Evolutionary conservation across 2,888 invertebrate genomes (phyloP).

Genomic region (Toxonevra muliebris): DNA sequence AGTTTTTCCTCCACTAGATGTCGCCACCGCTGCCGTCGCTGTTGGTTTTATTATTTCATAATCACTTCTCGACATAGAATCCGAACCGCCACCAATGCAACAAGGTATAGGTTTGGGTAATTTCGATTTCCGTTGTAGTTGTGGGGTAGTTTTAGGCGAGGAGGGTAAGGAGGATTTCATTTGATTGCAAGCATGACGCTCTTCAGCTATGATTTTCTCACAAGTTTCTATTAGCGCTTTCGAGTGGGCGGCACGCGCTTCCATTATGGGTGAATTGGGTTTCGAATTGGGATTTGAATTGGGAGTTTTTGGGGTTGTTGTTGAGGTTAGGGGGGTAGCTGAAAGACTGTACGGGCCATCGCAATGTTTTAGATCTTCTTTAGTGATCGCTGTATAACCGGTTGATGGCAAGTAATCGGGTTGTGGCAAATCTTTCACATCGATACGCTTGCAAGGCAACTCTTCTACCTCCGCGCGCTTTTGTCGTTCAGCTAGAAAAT

Average conservation of each 20-base stretch:
- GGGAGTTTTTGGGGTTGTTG: neutral
- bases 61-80: slow-evolving; percentile 51
- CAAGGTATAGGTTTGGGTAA: slow-evolving; percentile 53
- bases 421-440: slow-evolving; percentile 43
- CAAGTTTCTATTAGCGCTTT: slow-evolving; percentile 57
- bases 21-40: too few relatives aligned
- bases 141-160: slow-evolving; percentile 35
- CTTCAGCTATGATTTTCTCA: slow-evolving; percentile 58
- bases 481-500: slow-evolving; percentile 35
- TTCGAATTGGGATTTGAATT: slow-evolving; percentile 33
- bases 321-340: slow-evolving; percentile 36
- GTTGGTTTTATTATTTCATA: slow-evolving; percentile 27
- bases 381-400: slow-evolving; percentile 44
- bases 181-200: slow-evolving; percentile 51
- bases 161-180: slow-evolving; percentile 50
- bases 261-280: slow-evolving; percentile 49
- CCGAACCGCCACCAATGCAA: slow-evolving; percentile 49
- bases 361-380: slow-evolving; percentile 48
- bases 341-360: slow-evolving; percentile 41
- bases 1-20: too few relatives aligned
- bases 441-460: slow-evolving; percentile 52
- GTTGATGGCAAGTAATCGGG: slow-evolving; percentile 47
- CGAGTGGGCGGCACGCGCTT: slow-evolving; percentile 54
- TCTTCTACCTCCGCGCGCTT: slow-evolving; percentile 51
- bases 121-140: slow-evolving; percentile 49